These are phyloP conservation scores for Molossus alvarezi DNA, from an alignment of 2,797 vertebrate species.

Conservation along the genomic window DNA sequence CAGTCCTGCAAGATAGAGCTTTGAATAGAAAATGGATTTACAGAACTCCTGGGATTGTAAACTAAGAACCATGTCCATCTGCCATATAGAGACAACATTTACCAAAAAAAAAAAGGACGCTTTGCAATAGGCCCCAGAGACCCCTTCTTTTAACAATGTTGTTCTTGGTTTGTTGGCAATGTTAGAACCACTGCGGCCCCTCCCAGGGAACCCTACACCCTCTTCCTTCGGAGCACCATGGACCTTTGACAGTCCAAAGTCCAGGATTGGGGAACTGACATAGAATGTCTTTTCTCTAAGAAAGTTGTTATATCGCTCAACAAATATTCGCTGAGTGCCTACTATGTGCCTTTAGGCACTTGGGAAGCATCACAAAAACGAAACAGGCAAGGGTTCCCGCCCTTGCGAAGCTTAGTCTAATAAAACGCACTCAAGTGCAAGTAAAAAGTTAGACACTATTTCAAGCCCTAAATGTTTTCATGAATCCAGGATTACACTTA, in stretches of 20 bases:
- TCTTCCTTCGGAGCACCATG: not conserved
- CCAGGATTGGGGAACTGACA: not conserved
- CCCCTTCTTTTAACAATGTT: not conserved
- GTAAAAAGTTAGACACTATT: not conserved
- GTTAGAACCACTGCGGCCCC: not conserved
- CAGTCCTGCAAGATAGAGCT: not conserved
- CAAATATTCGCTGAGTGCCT: constrained; percentile 40
- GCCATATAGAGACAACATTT: not conserved
- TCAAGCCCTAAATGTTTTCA: not conserved
- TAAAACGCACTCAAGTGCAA: constrained; percentile 5
- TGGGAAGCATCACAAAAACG: not conserved
- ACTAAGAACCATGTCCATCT: not conserved
- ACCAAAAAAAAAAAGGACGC: not conserved
- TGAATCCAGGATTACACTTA: constrained; percentile 28
- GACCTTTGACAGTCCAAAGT: not conserved
- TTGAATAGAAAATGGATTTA: constrained; percentile 36
- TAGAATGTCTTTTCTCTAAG: not conserved
- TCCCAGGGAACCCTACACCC: not conserved
- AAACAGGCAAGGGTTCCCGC: not conserved
- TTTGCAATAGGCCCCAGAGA: not conserved
- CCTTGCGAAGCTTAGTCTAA: not conserved
- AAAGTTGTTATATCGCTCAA: not conserved
- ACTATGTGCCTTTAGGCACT: not conserved
- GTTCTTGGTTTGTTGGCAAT: not conserved
- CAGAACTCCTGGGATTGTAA: not conserved